These are phyloP conservation scores for Telmatochromis bifrenatus DNA, from an alignment of 2,113 vertebrate species.

Conservation along the genomic window DNA sequence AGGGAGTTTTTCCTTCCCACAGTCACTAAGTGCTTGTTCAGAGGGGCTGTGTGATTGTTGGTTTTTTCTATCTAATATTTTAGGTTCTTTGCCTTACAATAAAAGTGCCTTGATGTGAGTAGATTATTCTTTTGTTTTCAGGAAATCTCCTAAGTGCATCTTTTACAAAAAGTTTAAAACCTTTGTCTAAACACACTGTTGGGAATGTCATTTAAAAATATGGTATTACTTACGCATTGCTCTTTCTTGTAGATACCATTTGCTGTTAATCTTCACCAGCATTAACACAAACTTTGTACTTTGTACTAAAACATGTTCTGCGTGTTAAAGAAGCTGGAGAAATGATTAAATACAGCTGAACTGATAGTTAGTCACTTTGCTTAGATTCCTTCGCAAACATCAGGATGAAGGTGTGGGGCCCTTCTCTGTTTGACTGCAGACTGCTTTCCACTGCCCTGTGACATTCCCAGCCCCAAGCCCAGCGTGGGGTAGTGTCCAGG, in stretches of 20 bases:
- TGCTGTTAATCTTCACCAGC: not conserved
- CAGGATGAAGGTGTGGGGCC: not conserved
- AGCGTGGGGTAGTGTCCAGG: conserved; percentile 8
- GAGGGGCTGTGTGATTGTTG: not conserved
- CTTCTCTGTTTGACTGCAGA: not conserved
- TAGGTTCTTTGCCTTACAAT: not conserved
- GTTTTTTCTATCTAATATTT: not conserved
- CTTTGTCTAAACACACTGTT: not conserved
- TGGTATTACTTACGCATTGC: not conserved
- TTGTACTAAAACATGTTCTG: not conserved
- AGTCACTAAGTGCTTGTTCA: not conserved
- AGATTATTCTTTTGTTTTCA: not conserved
- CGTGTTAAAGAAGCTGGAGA: not conserved
- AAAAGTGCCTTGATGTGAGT: not conserved
- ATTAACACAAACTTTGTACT: not conserved
- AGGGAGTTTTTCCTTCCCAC: not conserved
- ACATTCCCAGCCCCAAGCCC: not conserved
- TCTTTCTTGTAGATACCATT: not conserved
- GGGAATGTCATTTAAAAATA: not conserved
- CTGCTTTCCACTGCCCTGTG: conserved; percentile 2
- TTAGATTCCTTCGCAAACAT: not conserved
- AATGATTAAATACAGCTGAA: not conserved
- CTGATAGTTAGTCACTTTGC: not conserved
- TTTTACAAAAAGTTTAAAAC: not conserved
- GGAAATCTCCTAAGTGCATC: not conserved